Percentiles rank a stretch among this genome's conserved stretches.
These are phyloP conservation scores for Hydractinia symbiolongicarpus DNA, from an alignment of 30 jellyfish, hydroid and myxozoan genomes.

Conservation along the genomic window DNA sequence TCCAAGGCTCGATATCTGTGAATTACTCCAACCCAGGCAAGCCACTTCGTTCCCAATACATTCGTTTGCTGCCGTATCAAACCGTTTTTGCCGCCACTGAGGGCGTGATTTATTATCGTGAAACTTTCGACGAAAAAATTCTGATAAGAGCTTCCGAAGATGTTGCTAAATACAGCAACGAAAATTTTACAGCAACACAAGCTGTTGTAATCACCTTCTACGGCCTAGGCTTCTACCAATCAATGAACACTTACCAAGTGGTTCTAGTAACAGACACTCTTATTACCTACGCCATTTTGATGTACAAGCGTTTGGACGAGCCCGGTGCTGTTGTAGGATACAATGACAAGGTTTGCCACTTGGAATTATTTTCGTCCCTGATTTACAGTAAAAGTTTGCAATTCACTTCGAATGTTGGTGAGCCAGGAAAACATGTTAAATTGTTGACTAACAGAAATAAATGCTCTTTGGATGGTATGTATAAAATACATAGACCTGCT, in stretches of 20 bases:
- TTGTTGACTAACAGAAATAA: background rate
- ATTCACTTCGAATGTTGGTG: slow-evolving; percentile 3
- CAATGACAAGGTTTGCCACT: background rate
- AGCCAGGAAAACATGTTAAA: slow-evolving; percentile 4
- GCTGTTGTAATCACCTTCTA: background rate
- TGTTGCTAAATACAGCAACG: background rate
- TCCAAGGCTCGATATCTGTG: too few species aligned
- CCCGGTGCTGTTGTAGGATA: background rate
- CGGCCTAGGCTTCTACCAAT: background rate
- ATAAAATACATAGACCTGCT: too few species aligned
- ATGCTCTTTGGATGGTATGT: too few species aligned
- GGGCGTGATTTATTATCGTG: background rate
- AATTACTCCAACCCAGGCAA: too few species aligned
- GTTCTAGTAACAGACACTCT: background rate
- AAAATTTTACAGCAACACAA: background rate
- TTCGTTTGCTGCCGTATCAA: too few species aligned
- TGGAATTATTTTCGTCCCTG: background rate
- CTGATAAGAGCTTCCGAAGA: slow-evolving; percentile 15
- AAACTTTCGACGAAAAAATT: background rate
- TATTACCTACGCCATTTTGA: background rate
- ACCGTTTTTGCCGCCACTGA: too few species aligned
- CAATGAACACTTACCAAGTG: background rate
- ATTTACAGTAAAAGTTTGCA: background rate
- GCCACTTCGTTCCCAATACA: too few species aligned
- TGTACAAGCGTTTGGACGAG: background rate